phyloP scores from a whole-genome alignment of 2,797 vertebrate species.

The Ciconia nigra region DNA sequence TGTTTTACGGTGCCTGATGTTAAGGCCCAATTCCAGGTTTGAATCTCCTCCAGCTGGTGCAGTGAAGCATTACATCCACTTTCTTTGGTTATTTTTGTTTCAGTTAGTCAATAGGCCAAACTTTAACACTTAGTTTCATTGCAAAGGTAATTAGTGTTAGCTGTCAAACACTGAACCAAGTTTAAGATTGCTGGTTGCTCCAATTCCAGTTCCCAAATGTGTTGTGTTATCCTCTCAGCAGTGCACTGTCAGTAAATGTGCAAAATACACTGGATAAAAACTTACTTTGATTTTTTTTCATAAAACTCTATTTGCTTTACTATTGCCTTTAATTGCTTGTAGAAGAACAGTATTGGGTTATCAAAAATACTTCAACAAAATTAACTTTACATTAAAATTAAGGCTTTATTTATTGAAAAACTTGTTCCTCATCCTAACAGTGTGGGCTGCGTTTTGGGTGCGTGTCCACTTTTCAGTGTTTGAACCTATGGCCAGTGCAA shows the following conservation, averaged over 20 bases:
- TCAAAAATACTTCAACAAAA: not conserved
- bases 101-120: not conserved
- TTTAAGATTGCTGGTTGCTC: not conserved
- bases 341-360: not conserved
- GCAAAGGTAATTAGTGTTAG: not conserved
- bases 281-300: not conserved
- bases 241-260: not conserved
- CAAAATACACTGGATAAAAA: not conserved
- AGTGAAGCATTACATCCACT: not conserved
- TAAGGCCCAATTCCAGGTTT: not conserved
- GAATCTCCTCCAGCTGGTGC: not conserved
- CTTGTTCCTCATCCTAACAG: not conserved
- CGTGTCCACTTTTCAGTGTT: not conserved
- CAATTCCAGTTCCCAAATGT: not conserved
- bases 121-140: not conserved
- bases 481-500: not conserved
- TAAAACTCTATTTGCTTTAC: not conserved
- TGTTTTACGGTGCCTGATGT: not conserved
- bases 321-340: not conserved
- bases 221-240: not conserved
- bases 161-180: not conserved
- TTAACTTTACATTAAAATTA: not conserved
- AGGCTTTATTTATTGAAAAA: not conserved
- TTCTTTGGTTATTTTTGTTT: not conserved
- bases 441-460: not conserved